Evolutionary conservation across 2,113 vertebrate genomes (phyloP), one percentile per base, ranked within the genome.

Genomic region (Tachuris rubrigastra): DNA sequence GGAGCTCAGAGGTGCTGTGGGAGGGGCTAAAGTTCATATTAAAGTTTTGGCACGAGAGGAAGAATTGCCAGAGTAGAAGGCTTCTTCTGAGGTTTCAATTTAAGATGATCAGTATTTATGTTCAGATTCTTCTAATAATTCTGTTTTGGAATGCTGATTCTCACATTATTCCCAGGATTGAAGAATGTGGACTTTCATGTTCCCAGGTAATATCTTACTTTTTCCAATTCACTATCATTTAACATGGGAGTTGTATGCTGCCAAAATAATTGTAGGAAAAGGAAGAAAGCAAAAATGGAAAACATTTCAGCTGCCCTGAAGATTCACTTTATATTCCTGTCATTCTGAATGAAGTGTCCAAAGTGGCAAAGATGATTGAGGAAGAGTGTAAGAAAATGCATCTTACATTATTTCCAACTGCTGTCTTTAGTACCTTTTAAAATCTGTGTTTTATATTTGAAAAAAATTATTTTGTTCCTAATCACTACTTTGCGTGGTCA

Each of bases 111-210:
- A 77, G 23, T 90, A 62, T 73, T 93, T 72, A 77, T 68, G 28
- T 80, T 88, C 96, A 93, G 47, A 63, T 94, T 86, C 72, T 97
- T 62, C 62, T 98, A 73, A 80, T 95, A 78, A 83, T 86, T 85
- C 35, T 96, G 14, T 85, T 96, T 94, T 95, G 96, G 80, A 93
- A 77, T 80, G 91, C 79, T 94, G 93, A 93, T 65, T 94, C 91
- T 71, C 96, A 98, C n/a, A 87, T 94, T 87, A 95, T 98, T 92
- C 92, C 91, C 44, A 97, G 88, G 93, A 98, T 98, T 94, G 94
- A 96, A 96, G 96, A 97, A 96, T 98, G 97, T 95, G 97, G 97
- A 84, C 93, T 98, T 87, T 78, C 79, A 49, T 98, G 97, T 89
- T 97, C 97, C 87, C 95, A 97, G 97, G 97, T 98, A 98, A 96